Base-by-base conservation (phyloP, 2,113 vertebrate species). In the Hyperoodon ampullatus region DNA sequence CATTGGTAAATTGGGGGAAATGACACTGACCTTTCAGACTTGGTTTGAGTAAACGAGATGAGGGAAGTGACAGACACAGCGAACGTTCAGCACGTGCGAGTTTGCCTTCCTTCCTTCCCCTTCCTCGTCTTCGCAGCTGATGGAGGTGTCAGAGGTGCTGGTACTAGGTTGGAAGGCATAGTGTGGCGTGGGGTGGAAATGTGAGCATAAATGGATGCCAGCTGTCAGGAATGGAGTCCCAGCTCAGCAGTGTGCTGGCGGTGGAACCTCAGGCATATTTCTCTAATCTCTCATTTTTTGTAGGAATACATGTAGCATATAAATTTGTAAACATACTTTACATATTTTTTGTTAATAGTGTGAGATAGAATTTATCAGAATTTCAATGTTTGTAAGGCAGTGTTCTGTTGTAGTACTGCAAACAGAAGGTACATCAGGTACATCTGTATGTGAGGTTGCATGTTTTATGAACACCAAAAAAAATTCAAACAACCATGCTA, bases 301-400 rank as follows among this genome's bases (percentile, higher is more conserved):
- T 44, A 87, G 82, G 70, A 82, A 81, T 83, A 55, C 50, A 90
- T 50, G 80, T 42, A 39, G 88, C 83, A 6, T 35, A 75, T 93
- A 87, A 97, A 95, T 90, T 96, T 96, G 89, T 90, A 96, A 97
- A 95, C 87, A 72, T 35, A 47, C 6, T 81, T 63, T 88, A 63
- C 85, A 86, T 94, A 96, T 95, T 93, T 89, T 63, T 42, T 60
- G 58, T 61, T 82, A 91, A 70, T n/a, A 53, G 42, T 66, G 44
- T 80, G 44, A 83, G 68, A 89, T 42, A 3, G 14, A 90, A 58
- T 86, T 70, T 55, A 92, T 90, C 78, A 47, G 44, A 90, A 53
- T 44, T n/a, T 60, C 15, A 44, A 18, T n/a, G 24, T 89, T 83
- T 72, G 65, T 72, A 15, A 93, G 85, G 71, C 18, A 82, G 24